Percentiles rank a stretch among this genome's conserved stretches.
Evolutionary conservation across 2,113 vertebrate species (phyloP).

Genomic region (Mixornis gularis): DNA sequence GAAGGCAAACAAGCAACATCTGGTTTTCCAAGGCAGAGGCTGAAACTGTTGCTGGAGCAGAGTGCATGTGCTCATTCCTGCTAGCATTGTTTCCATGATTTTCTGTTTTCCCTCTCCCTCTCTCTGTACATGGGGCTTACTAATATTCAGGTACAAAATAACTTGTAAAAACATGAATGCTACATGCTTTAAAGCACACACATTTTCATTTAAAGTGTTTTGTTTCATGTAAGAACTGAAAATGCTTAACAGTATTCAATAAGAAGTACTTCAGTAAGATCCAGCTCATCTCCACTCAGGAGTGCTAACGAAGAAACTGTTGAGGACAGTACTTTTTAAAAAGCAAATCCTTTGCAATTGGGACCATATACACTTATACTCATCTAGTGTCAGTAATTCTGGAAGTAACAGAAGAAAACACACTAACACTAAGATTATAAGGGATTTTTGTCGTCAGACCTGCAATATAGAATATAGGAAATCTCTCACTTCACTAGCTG

Average conservation of each 20-base stretch:
- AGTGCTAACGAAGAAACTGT: background rate
- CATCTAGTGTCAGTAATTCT: background rate
- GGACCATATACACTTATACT: background rate
- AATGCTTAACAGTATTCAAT: background rate
- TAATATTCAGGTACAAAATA: background rate
- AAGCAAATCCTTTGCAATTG: background rate
- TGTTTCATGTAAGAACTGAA: background rate
- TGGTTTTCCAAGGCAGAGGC: background rate
- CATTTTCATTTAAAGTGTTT: background rate
- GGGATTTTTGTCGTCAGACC: background rate
- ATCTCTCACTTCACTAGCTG: background rate
- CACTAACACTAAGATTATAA: background rate
- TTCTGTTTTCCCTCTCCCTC: background rate
- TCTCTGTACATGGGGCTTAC: background rate
- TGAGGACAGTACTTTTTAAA: background rate
- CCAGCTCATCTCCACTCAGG: background rate
- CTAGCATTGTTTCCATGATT: background rate
- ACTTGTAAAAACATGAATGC: background rate
- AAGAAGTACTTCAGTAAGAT: background rate
- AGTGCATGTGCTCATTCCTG: background rate
- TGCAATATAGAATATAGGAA: background rate
- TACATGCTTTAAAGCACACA: background rate
- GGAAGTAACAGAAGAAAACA: background rate
- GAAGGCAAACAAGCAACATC: constrained; percentile 38
- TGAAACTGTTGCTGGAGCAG: background rate